Evolutionary conservation across 2,888 invertebrate species (phyloP), one percentile per base, ranked within the genome.

Genomic region (Periphyllus acericola): DNA sequence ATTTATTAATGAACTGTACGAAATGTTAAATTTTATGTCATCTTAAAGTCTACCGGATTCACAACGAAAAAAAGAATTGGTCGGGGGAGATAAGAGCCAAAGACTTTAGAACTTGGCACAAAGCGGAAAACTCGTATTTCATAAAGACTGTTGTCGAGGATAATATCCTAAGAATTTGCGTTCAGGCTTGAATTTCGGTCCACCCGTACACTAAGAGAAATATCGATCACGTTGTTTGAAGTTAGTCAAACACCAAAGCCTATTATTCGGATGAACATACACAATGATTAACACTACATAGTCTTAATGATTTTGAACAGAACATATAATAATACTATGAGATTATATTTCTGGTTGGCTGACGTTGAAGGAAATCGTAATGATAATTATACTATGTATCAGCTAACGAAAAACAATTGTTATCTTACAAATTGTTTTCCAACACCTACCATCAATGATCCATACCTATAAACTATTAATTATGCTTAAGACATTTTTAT

Each of bases 31-130:
- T 29, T 29, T 29, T 29, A 60, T 60, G 29, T 40, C 60, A 60
- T 75, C 21, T 36, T 74, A 60, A 36, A 83, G 21, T 55, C 21
- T 34, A 36, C 29, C 55, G 21, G 36, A 34, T 74, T 36, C 6
- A 40, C 55, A 75, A 75, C 17, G 74, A 40, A 25, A 34, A n/a
- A 60, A 74, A 83, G 74, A 75, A 83, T 75, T 60, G 74, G 60
- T 83, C 11, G 29, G 21, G 36, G 34, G 36, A 83, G 83, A 83
- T 83, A 83, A 75, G 74, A 75, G 21, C 36, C 21, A 40, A 83
- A 83, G n/a, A 75, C 74, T 83, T 72, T 32, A n/a, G 34, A 55
- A 83, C n/a, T 83, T 83, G 60, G 83, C 40, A 75, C 60, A 19
- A 60, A 75, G 74, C 29, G 36, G 36, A 75, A 83, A 60, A 83